These are phyloP conservation scores for Celastrina argiolus DNA, from an alignment of 2,888 invertebrate genomes.

Conservation along the genomic window DNA sequence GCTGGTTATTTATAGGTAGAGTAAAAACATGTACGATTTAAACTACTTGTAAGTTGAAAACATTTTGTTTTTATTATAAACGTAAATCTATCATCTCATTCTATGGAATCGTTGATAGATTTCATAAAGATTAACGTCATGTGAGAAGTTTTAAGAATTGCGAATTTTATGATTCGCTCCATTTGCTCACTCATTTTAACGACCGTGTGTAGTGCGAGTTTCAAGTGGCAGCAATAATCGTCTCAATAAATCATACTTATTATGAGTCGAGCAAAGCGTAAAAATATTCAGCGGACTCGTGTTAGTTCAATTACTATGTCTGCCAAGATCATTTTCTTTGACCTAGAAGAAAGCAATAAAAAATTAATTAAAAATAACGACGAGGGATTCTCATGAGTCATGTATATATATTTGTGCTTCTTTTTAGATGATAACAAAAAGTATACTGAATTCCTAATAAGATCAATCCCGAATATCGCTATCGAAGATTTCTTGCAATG, in stretches of 20 bases:
- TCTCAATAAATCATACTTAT: constrained; percentile 56
- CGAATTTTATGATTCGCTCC: constrained; percentile 26
- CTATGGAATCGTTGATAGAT: not conserved
- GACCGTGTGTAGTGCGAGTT: constrained; percentile 38
- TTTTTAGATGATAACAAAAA: not conserved
- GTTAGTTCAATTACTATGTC: not conserved
- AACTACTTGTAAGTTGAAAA: not conserved
- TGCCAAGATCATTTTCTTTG: constrained; percentile 15
- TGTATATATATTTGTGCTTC: not conserved
- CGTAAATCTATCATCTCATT: not conserved
- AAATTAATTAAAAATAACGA: constrained; percentile 15
- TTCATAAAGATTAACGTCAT: not conserved
- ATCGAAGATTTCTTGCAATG: too few relatives aligned
- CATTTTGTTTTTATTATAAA: not conserved
- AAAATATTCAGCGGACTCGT: constrained; percentile 16
- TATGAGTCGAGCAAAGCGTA: constrained; percentile 21
- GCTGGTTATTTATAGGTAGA: too few relatives aligned
- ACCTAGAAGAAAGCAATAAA: constrained; percentile 17
- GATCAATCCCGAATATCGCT: too few relatives aligned
- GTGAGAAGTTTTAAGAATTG: not conserved
- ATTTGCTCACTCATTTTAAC: constrained; percentile 23
- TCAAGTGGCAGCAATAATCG: constrained; percentile 48
- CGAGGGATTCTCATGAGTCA: not conserved
- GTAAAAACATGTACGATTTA: not conserved
- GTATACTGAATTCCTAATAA: too few relatives aligned